These are phyloP conservation scores for Porites cylindrica DNA, from an alignment of 92 coral and sea anemone genomes.

Conservation along the genomic window DNA sequence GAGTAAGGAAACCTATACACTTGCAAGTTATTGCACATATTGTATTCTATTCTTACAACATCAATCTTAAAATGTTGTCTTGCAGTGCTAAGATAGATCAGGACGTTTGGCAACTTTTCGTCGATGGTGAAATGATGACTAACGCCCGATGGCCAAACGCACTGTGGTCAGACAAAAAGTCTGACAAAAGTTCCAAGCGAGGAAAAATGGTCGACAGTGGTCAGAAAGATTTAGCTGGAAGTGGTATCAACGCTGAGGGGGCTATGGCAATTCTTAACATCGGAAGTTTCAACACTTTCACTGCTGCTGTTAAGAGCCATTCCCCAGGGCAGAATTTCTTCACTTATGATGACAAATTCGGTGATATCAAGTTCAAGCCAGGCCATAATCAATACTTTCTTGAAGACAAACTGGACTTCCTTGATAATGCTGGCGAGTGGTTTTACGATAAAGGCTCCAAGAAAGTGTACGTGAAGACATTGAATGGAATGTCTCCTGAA, in stretches of 20 bases:
- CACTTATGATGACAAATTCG: slow-evolving; percentile 68
- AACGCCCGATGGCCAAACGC: slow-evolving; percentile 90
- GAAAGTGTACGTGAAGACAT: slow-evolving; percentile 62
- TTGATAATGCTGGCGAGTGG: slow-evolving; percentile 76
- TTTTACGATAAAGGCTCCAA: slow-evolving; percentile 43
- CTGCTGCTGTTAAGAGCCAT: slow-evolving; percentile 70
- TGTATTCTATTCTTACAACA: neutral
- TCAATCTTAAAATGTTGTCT: neutral
- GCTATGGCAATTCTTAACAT: slow-evolving; percentile 85
- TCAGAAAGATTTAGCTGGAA: slow-evolving; percentile 71
- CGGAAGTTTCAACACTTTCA: slow-evolving; percentile 82
- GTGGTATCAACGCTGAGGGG: slow-evolving; percentile 70
- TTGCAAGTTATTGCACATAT: too few relatives aligned
- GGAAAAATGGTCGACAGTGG: slow-evolving; percentile 80
- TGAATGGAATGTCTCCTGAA: slow-evolving; percentile 55
- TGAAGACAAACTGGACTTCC: slow-evolving; percentile 67
- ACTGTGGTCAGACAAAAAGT: slow-evolving; percentile 81
- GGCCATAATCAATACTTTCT: slow-evolving; percentile 64
- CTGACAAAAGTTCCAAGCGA: slow-evolving; percentile 57
- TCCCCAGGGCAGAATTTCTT: slow-evolving; percentile 49
- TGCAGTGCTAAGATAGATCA: slow-evolving; percentile 51
- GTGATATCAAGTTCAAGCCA: slow-evolving; percentile 53
- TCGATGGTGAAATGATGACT: slow-evolving; percentile 77
- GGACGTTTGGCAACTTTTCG: slow-evolving; percentile 76
- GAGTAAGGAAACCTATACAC: too few relatives aligned